A percentile compares a stretch with the other conserved stretches of the same genome.
Conservation (phyloP, 1,140 invertebrate genomes). For the Platorchestia sp. region DNA sequence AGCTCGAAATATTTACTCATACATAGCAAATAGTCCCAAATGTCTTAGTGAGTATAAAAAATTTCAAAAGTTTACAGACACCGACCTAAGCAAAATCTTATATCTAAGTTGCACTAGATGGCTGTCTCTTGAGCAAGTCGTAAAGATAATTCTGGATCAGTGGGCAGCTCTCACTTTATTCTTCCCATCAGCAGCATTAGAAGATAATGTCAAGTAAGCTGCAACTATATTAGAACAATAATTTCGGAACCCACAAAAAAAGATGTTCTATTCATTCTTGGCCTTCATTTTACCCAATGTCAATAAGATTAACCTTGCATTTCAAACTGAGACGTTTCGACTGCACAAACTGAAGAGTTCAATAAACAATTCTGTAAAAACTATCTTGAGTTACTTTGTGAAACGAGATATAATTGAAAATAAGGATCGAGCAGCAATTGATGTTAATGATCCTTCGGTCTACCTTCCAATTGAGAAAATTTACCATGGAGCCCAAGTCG, state of each 20-base stretch:
- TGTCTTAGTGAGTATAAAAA: conserved; percentile 54
- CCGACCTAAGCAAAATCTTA: conserved; percentile 41
- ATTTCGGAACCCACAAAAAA: conserved; percentile 48
- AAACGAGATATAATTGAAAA: conserved; percentile 53
- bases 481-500: conserved; percentile 37
- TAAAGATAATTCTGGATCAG: conserved; percentile 60
- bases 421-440: conserved; percentile 56
- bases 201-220: conserved; percentile 54
- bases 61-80: conserved; percentile 61
- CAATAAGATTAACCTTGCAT: conserved; percentile 43
- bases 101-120: conserved; percentile 55
- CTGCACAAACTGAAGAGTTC: conserved; percentile 57
- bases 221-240: conserved; percentile 44
- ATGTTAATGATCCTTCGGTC: conserved; percentile 56
- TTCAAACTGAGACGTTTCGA: conserved; percentile 53
- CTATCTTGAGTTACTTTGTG: conserved; percentile 36
- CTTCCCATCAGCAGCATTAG: conserved; percentile 58
- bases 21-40: conserved; percentile 57
- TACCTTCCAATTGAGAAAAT: conserved; percentile 53
- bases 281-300: conserved; percentile 58
- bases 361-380: conserved; percentile 57
- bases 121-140: conserved; percentile 60
- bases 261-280: conserved; percentile 61
- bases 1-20: conserved; percentile 42
- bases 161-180: conserved; percentile 59